phyloP scores from a whole-genome alignment of 2,113 vertebrate genomes.

The Neolamprologus sp. region DNA sequence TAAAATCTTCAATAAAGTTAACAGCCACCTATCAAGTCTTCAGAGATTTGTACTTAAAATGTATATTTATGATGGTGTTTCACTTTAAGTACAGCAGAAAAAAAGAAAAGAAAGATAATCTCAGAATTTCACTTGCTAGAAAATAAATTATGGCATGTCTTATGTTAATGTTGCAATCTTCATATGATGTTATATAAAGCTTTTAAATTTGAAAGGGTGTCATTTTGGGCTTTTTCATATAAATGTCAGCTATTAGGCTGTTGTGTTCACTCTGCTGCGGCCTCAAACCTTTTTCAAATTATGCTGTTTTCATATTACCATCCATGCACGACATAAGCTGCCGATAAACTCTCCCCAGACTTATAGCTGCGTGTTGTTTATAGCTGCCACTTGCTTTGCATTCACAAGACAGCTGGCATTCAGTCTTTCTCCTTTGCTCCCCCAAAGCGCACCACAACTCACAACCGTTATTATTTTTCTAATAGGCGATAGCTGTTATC shows the following conservation, averaged over 20 bases:
- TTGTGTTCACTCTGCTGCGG: neutral
- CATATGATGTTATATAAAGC: neutral
- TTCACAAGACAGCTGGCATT: slow-evolving; percentile 29
- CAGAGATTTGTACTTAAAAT: neutral
- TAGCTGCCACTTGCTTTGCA: slow-evolving; percentile 38
- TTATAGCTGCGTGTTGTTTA: slow-evolving; percentile 18
- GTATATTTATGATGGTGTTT: neutral
- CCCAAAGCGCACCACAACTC: neutral
- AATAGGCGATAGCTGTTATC: slow-evolving; percentile 43
- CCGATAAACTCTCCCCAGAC: slow-evolving; percentile 43
- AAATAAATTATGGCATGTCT: neutral
- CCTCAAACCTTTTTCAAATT: slow-evolving; percentile 29
- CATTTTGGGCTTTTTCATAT: neutral
- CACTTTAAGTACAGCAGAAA: neutral
- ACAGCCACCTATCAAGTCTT: neutral
- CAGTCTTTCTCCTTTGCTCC: neutral
- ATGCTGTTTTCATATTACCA: slow-evolving; percentile 34
- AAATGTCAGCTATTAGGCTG: neutral
- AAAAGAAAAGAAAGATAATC: neutral
- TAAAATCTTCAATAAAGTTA: neutral
- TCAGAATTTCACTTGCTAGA: neutral
- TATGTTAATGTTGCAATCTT: neutral
- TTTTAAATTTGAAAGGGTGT: neutral
- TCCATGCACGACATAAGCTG: slow-evolving; percentile 37
- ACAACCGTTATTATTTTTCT: slow-evolving; percentile 41